Percentiles rank a stretch among this genome's conserved stretches.
Conservation (phyloP, 2,888 invertebrate species). For the Mythimna vitellina region DNA sequence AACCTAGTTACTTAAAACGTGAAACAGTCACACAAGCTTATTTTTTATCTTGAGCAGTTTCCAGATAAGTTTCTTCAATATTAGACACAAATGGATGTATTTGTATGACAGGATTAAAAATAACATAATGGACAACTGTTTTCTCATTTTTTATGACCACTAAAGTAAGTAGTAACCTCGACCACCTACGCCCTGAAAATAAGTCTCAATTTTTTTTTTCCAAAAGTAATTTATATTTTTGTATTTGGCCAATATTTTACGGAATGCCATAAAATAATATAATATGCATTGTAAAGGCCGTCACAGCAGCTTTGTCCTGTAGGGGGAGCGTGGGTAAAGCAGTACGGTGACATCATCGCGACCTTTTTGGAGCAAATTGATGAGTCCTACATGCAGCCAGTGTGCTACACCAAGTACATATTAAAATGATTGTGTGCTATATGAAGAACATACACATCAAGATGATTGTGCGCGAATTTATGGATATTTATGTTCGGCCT, state of each 20-base stretch:
- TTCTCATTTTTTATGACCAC: constrained; percentile 4
- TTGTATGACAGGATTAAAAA: neutral
- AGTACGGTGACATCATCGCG: constrained; percentile 48
- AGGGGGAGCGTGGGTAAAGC: constrained; percentile 40
- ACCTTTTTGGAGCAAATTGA: constrained; percentile 56
- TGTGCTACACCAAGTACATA: constrained; percentile 29
- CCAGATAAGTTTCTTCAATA: no score
- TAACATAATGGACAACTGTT: neutral
- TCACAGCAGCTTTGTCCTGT: constrained; percentile 39
- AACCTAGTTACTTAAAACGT: no score
- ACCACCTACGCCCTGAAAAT: constrained; percentile 24
- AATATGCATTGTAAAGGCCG: constrained; percentile 43
- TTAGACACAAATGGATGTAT: neutral
- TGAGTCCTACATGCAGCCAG: constrained; percentile 46
- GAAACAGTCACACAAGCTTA: no score
- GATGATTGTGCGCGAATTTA: constrained; percentile 47
- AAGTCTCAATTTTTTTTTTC: constrained; percentile 17
- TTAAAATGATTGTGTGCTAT: constrained; percentile 13
- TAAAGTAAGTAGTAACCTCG: neutral
- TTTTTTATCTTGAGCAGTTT: no score
- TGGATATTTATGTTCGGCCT: constrained; percentile 34
- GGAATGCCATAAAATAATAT: constrained; percentile 54
- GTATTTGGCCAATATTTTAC: constrained; percentile 39
- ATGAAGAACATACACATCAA: constrained; percentile 25
- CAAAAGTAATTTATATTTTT: constrained; percentile 39